phyloP scores from a whole-genome alignment of 2,797 vertebrate species.

The Takifugu ocellatus region DNA sequence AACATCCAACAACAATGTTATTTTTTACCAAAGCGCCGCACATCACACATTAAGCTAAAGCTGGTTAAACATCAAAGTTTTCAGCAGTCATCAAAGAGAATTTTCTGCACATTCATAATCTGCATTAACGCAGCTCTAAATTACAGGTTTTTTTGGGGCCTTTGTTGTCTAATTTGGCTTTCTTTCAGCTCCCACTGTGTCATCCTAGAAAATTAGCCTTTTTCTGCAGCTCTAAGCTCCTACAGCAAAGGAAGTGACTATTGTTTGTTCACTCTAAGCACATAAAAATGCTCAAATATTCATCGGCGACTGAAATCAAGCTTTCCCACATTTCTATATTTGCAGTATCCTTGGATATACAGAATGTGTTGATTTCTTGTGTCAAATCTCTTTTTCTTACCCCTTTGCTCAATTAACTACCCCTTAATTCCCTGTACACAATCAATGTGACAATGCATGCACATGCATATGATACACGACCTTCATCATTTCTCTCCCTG shows the following conservation, averaged over 20 bases:
- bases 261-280: too few species aligned
- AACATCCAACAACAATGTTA: slow-evolving; percentile 45
- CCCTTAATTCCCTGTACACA: too few species aligned
- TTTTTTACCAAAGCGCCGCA: slow-evolving; percentile 28
- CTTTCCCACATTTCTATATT: too few species aligned
- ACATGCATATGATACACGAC: too few species aligned
- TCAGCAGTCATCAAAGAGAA: slow-evolving; percentile 39
- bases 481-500: too few species aligned
- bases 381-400: too few species aligned
- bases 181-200: slow-evolving; percentile 39
- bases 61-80: slow-evolving; percentile 45
- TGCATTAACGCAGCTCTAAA: slow-evolving; percentile 49
- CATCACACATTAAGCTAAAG: slow-evolving; percentile 18
- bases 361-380: too few species aligned
- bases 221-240: slow-evolving; percentile 23
- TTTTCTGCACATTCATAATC: slow-evolving; percentile 46
- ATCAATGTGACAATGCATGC: too few species aligned
- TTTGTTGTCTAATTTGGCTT: slow-evolving; percentile 58
- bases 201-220: slow-evolving; percentile 42
- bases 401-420: too few species aligned
- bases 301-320: too few species aligned
- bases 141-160: slow-evolving; percentile 24
- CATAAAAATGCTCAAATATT: too few species aligned
- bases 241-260: slow-evolving; percentile 27
- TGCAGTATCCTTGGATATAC: too few species aligned